Percentiles rank a stretch among this genome's conserved stretches.
Conservation (phyloP, 30 jellyfish, hydroid and myxozoan species). For the Turritopsis rubra region DNA sequence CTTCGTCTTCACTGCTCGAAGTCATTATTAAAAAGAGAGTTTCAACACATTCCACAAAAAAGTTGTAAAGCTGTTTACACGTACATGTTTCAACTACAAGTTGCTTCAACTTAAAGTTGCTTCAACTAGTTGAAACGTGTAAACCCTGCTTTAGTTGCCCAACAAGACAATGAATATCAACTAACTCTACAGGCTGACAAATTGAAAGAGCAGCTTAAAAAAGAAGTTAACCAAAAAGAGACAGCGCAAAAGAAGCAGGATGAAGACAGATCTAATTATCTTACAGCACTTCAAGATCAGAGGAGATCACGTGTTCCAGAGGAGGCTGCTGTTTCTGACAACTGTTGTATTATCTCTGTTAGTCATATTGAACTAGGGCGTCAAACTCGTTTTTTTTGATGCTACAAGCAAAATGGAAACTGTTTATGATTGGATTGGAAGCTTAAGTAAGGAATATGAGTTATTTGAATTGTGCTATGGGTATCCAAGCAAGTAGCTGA, state of each 20-base stretch:
- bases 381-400: background rate
- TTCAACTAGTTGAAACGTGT: too few species aligned
- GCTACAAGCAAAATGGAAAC: background rate
- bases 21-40: too few species aligned
- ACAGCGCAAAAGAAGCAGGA: background rate
- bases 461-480: constrained; percentile 5
- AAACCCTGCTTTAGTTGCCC: background rate
- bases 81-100: too few species aligned
- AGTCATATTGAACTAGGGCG: constrained; percentile 8
- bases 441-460: background rate
- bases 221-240: background rate
- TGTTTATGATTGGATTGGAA: constrained; percentile 17
- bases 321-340: constrained; percentile 3
- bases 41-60: too few species aligned
- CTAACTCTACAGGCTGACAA: background rate
- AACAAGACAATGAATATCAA: constrained; percentile 10
- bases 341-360: background rate
- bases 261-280: background rate
- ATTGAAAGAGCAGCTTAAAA: background rate
- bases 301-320: background rate
- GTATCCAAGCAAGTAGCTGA: background rate
- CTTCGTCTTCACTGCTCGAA: too few species aligned
- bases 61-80: too few species aligned
- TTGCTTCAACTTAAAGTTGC: too few species aligned
- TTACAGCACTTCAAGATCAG: background rate